Percentiles rank a stretch among this genome's conserved stretches.
phyloP scores from a whole-genome alignment of 2,888 invertebrate genomes.

The Mayetiola destructor region DNA sequence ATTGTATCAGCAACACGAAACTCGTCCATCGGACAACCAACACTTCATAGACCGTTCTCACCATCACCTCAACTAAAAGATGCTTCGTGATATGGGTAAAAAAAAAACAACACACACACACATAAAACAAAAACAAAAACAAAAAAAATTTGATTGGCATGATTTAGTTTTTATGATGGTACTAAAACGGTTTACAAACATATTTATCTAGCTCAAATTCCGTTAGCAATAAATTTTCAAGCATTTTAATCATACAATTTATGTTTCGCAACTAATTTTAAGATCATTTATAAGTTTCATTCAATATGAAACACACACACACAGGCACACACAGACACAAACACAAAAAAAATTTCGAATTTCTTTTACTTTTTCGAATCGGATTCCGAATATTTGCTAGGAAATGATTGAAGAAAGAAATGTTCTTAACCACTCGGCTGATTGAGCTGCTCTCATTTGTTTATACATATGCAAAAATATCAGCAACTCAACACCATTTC shows the following conservation, averaged over 20 bases:
- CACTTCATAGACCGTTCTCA: conserved; percentile 33
- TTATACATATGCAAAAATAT: too few relatives aligned
- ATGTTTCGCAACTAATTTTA: not conserved
- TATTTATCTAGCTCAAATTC: not conserved
- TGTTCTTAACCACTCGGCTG: too few relatives aligned
- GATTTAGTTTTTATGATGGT: not conserved
- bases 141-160: too few relatives aligned
- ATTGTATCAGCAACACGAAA: not conserved
- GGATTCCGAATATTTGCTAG: too few relatives aligned
- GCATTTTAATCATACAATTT: not conserved
- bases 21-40: conserved; percentile 3
- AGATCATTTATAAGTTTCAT: too few relatives aligned
- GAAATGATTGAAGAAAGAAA: too few relatives aligned
- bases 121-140: too few relatives aligned
- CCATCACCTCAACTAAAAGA: conserved; percentile 31
- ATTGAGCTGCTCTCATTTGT: too few relatives aligned
- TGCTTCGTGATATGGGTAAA: conserved; percentile 16
- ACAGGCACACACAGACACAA: not conserved
- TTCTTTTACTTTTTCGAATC: too few relatives aligned
- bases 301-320: not conserved
- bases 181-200: not conserved
- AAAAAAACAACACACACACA: too few relatives aligned
- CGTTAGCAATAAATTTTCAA: not conserved
- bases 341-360: not conserved
- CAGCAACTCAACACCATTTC: too few relatives aligned